Evolutionary conservation across 1,140 invertebrate genomes (phyloP), one percentile per base, ranked within the genome.

Genomic region (Psix sp.): DNA sequence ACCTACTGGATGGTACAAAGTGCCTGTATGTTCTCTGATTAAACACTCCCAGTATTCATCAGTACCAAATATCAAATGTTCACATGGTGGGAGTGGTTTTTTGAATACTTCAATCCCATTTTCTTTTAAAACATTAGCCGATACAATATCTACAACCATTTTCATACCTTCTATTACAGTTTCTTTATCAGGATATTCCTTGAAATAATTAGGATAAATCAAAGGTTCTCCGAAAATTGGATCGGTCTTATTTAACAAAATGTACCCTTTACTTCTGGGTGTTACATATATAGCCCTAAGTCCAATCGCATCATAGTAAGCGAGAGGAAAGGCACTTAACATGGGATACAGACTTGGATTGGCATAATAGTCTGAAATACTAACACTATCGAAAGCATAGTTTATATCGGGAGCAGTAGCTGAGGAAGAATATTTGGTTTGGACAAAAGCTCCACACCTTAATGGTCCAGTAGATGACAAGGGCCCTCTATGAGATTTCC

Each of bases 1-100:
- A 0, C 93, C 92, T 5, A 90, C 89, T 3, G 93, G 92, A 84
- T 94, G 93, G 68, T 90, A 94, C 0, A 93, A 83, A 0, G 92
- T 92, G 0, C 85, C 84, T 4, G 89, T 89, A 79, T 91, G 89
- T 54, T 92, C 87, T 21, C 86, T 88, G 2, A 92, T 86, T 7
- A 90, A 89, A 76, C 93, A 94, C 36, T 80, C 81, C 91, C 91
- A 93, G 75, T 92, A 93, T 0, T 88, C 86, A 35, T 90, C 86
- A 1, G 88, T 87, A 10, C 87, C 82, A 54, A 89, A 90, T 5
- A 18, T 3, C 0, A 85, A 77, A 0, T 78, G 38, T 7, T 73
- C 52, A 43, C 87, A 89, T 3, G 76, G 66, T 0, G 80, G 79
- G 15, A 86, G 0, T 2, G 78, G 74, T 4, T 63, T 45, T 4